phyloP scores from a whole-genome alignment of 2,888 invertebrate species.

The Hypomecis punctinalis region DNA sequence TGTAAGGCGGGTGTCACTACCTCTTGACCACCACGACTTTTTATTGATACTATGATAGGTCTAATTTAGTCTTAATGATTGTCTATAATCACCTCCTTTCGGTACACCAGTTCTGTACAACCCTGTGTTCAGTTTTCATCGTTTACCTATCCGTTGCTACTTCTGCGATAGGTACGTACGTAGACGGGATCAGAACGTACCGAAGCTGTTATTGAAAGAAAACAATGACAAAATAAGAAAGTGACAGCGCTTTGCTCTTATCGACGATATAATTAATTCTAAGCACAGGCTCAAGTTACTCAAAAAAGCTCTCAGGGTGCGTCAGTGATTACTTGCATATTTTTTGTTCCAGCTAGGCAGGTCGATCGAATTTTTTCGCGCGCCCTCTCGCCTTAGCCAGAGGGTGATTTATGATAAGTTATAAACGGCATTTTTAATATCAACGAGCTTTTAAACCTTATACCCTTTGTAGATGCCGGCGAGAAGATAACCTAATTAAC shows the following conservation, averaged over 20 bases:
- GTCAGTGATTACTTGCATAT: constrained; percentile 83
- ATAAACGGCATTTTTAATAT: constrained; percentile 81
- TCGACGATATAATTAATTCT: constrained; percentile 74
- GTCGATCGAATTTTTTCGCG: constrained; percentile 69
- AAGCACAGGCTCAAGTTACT: constrained; percentile 69
- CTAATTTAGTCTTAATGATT: too few species aligned
- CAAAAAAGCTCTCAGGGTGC: constrained; percentile 81
- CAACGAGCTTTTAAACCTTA: constrained; percentile 75
- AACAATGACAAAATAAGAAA: constrained; percentile 37
- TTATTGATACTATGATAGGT: too few species aligned
- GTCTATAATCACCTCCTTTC: too few species aligned
- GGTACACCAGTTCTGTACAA: too few species aligned
- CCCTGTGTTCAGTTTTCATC: too few species aligned
- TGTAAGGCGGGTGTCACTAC: too few species aligned
- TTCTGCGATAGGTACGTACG: too few species aligned
- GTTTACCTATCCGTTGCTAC: too few species aligned
- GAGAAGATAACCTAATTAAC: constrained; percentile 83
- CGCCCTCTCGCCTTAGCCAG: constrained; percentile 73
- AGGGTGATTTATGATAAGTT: constrained; percentile 83
- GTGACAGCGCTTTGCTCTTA: constrained; percentile 44
- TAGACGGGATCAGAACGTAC: too few species aligned
- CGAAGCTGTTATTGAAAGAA: constrained; percentile 20
- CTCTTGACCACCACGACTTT: too few species aligned
- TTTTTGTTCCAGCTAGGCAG: constrained; percentile 76
- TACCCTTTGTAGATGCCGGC: constrained; percentile 80